Evolutionary conservation across 1,140 invertebrate genomes (phyloP), one percentile per base, ranked within the genome.

Genomic region (Aphaenogaster ashmeadi): DNA sequence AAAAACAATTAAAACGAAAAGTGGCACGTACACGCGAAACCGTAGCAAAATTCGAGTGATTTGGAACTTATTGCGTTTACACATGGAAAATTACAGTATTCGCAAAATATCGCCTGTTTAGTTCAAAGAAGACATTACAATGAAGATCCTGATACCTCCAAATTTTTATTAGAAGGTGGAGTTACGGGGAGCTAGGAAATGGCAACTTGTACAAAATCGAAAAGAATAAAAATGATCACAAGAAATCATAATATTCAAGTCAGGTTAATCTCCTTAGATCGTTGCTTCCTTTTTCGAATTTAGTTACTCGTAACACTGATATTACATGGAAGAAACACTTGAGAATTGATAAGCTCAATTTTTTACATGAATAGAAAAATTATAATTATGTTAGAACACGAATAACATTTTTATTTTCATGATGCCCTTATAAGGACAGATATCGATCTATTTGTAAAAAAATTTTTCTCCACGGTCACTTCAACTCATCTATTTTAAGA

Each of bases 221-320:
- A n/a, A n/a, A n/a, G n/a, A n/a, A 58, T 7, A 58, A 2, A 58
- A 8, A 21, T 21, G 8, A 58, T 58, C n/a, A 58, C 54, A 58
- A 58, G n/a, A 21, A 58, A 21, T 58, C n/a, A 58, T 21, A 58
- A 58, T 58, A 58, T n/a, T 58, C 54, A 58, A 58, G n/a, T 21
- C n/a, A 58, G 54, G 6, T 58, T 27, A 58, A 58, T 9, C 7
- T 58, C n/a, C 7, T 58, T 4, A 58, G 54, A 58, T 58, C 6
- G 6, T 58, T 58, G 21, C 54, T 58, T 27, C 7, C 8, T 58
- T 58, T 58, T 58, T 58, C n/a, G 3, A 58, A 58, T 58, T 58
- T 11, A 58, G 21, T 21, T 58, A 58, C n/a, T 0, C n/a, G n/a
- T 58, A 21, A 58, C 21, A 58, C n/a, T 58, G 54, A 21, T 58